Base-by-base conservation (phyloP, 2,797 vertebrate genomes). In the Propithecus deckenii region DNA sequence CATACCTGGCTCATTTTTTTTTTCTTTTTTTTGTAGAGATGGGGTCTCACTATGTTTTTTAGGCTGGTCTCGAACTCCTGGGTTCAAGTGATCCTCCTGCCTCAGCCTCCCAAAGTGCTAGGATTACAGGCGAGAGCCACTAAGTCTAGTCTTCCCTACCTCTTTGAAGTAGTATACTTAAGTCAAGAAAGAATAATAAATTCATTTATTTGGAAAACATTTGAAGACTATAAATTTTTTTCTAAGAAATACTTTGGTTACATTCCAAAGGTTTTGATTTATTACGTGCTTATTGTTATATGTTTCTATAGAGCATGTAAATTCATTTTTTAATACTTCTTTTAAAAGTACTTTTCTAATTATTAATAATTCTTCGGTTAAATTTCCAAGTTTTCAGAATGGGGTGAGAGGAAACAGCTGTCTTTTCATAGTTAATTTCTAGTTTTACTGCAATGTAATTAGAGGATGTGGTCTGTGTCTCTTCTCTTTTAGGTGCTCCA, bases 121-220 rank as follows among this genome's bases (percentile, higher is more conserved):
- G 61, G 30, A 63, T 63, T 63, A 63, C 2, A 17, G 32, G 63
- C 0, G 14, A 65, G 15, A 32, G 30, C 63, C 63, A 18, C 63
- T 65, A 17, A 3, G 32, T 25, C 25, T 25, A 59, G 3, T n/a
- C 32, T n/a, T 79, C 8, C 13, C 71, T 61, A 91, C 25, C 38
- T 89, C 41, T 48, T 46, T 79, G 63, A 65, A 65, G 35, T 18
- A 65, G 15, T 43, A 85, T 52, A 55, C 23, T 23, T 83, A 89
- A 28, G 17, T 84, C 5, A 74, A 84, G 43, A 83, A 69, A 67
- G 20, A 48, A 22, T 74, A 59, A 76, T 76, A 67, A 76, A 57
- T 55, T 38, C 28, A 89, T 67, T 67, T 78, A 78, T 59, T 50
- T 94, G 71, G 35, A 86, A 86, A 95, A 69, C 65, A 95, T 50